phyloP scores from a whole-genome alignment of 2,113 vertebrate genomes.

The Hippocampus comes region DNA sequence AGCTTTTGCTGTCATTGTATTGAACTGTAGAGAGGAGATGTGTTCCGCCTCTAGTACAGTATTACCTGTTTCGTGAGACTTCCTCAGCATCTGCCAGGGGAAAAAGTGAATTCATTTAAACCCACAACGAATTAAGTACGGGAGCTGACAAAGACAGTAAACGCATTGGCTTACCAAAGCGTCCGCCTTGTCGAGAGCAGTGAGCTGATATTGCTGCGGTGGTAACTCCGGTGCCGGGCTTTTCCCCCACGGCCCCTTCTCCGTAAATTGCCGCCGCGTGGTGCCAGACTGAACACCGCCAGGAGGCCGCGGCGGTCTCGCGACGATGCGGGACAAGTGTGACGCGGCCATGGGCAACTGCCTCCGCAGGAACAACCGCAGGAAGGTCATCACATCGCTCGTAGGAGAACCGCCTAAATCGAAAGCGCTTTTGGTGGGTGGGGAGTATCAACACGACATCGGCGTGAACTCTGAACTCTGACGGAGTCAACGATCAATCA shows the following conservation, averaged over 20 bases:
- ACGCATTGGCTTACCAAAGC: slow-evolving; percentile 60
- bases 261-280: slow-evolving; percentile 35
- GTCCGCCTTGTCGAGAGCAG: slow-evolving; percentile 76
- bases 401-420: neutral
- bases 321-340: slow-evolving; percentile 27
- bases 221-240: slow-evolving; percentile 51
- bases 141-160: neutral
- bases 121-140: too few species aligned
- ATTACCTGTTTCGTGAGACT: slow-evolving; percentile 78
- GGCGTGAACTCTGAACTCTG: slow-evolving; percentile 51
- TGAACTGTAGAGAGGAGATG: neutral
- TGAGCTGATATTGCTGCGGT: slow-evolving; percentile 56
- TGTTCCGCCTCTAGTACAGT: neutral
- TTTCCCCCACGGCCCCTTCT: slow-evolving; percentile 64
- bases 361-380: slow-evolving; percentile 51
- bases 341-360: slow-evolving; percentile 49
- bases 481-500: slow-evolving; percentile 34
- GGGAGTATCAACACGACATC: slow-evolving; percentile 57
- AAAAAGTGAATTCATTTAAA: neutral
- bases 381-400: slow-evolving; percentile 63
- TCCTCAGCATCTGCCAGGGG: slow-evolving; percentile 73
- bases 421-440: neutral
- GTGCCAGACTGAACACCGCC: slow-evolving; percentile 44
- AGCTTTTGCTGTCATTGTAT: neutral
- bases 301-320: slow-evolving; percentile 12